Percentiles rank a stretch among this genome's conserved stretches.
These are phyloP conservation scores for Chaunax sp. DNA, from an alignment of 2,797 vertebrate genomes.

Conservation along the genomic window DNA sequence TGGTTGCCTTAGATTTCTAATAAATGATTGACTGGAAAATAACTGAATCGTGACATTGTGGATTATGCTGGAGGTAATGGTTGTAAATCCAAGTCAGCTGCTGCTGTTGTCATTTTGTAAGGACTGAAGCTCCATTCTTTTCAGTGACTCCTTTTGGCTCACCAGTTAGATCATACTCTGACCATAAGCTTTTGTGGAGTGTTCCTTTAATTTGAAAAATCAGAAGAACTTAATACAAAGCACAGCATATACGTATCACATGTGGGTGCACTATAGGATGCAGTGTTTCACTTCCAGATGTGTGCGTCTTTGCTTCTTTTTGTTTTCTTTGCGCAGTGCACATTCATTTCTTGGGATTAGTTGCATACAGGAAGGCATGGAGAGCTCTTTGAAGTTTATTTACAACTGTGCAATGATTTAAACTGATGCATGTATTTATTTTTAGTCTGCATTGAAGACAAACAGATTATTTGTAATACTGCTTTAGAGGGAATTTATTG, in stretches of 20 bases:
- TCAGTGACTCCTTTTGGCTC: not conserved
- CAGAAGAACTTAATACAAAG: not conserved
- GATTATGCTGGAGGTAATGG: no score
- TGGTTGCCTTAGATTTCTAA: not conserved
- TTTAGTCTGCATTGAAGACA: not conserved
- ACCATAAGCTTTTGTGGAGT: not conserved
- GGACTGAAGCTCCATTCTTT: not conserved
- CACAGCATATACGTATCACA: not conserved
- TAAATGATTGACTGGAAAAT: no score
- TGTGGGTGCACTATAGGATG: not conserved
- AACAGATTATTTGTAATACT: not conserved
- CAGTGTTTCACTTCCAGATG: not conserved
- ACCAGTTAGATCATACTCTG: not conserved
- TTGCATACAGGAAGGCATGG: not conserved
- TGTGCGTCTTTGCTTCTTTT: not conserved
- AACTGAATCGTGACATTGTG: no score
- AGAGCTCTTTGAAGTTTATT: not conserved
- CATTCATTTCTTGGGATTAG: not conserved
- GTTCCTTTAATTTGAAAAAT: not conserved
- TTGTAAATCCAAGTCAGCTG: no score
- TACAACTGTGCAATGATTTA: not conserved
- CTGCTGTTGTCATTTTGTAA: not conserved
- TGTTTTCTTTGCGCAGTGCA: not conserved
- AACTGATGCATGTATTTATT: not conserved
- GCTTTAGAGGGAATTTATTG: not conserved